Evolutionary conservation across 2,113 vertebrate species (phyloP), one percentile per base, ranked within the genome.

Genomic region (Leucosticte australis): DNA sequence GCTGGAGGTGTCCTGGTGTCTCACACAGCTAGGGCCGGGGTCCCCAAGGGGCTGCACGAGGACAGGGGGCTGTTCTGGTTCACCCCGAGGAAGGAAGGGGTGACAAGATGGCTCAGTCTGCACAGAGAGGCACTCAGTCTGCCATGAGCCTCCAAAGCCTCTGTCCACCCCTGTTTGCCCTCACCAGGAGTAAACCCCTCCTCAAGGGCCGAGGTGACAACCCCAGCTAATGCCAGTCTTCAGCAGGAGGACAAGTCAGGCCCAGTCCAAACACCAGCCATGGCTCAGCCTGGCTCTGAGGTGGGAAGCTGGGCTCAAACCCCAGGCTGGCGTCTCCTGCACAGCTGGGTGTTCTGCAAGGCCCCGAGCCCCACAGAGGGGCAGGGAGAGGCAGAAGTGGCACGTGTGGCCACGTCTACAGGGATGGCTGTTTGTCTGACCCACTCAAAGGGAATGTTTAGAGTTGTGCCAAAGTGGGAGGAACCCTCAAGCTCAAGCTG

Each of bases 321-420:
- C 18, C 62, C 47, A 39, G 19, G 55, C 33, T 50, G 35, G 23
- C 59, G 75, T 42, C 52, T 84, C 42, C 69, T 1, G 2, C 5
- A 0, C 2, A 3, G 10, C 47, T 64, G 83, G 33, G 9, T 35
- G 31, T 23, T 18, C 59, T 52, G 52, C 70, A 59, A 83, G 46
- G 46, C 50, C 59, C 28, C 0, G 0, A 78, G 30, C 44, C 30
- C 46, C 22, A 6, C 0, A 2, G 31, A 9, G 71, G n/a, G 33
- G n/a, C 59, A 55, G 20, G 28, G 20, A 64, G n/a, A 71, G 69
- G 30, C 53, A 64, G 56, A 44, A 64, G 68, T 35, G 37, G 33
- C 28, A 24, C 0, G 1, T 35, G 41, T 53, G 41, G 67, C 33
- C 62, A n/a, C 12, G 47, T 21, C 31, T 52, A 60, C 5, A 2